Evolutionary conservation across 2,797 vertebrate genomes (phyloP), one percentile per base, ranked within the genome.

Genomic region (Perodicticus potto): DNA sequence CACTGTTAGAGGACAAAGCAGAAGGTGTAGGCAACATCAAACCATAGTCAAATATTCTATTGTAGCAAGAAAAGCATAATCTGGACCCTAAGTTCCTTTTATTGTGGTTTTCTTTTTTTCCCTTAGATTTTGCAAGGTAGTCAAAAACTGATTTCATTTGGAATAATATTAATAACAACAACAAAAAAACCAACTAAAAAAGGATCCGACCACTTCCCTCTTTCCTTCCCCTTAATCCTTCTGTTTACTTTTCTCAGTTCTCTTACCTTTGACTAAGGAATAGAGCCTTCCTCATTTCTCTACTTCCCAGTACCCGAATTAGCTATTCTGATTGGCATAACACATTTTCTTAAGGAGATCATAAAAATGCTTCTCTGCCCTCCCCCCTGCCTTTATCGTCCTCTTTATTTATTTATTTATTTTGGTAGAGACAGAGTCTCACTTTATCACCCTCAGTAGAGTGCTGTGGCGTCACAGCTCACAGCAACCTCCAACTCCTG

Each of bases 281-380:
- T 82, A n/a, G 17, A 83, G 87, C 59, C 97, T 98, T 97, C 97
- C 97, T 90, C 97, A 96, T 97, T 97, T 97, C 90, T 92, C 82
- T 78, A 97, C 97, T 98, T 98, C 97, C 96, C 76, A 84, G 97
- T 97, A 94, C 88, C 82, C 87, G 93, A 95, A 96, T 97, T 97
- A 97, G 93, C 81, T 88, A 65, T 81, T 88, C 73, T 93, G 65
- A 82, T 53, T 81, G 77, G 67, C 78, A 84, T 16, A 81, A 63
- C 88, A 32, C 43, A 88, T 89, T 94, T 97, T 95, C 89, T 95
- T 61, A 69, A 92, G 87, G 49, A 81, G 84, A 85, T 43, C 61
- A 74, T 86, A 67, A 83, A 89, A 90, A 77, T 59, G 34, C 59
- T 61, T 74, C 32, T 45, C 34, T 61, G 49, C 17, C 70, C 86